Base-by-base conservation (phyloP, 2,113 vertebrate species). In the Takifugu flavidus region DNA sequence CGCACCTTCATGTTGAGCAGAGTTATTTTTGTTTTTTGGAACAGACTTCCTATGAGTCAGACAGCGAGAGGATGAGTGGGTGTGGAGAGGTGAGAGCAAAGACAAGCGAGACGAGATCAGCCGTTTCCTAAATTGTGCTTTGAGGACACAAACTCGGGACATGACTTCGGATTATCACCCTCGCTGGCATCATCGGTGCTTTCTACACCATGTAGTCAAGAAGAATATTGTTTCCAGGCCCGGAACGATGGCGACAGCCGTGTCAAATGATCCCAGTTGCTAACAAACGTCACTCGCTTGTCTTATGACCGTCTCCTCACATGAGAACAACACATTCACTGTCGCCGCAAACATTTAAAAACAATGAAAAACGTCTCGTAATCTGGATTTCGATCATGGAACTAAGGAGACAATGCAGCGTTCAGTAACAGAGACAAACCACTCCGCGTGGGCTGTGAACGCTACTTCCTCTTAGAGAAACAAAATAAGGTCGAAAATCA, bases 31-130 rank as follows among this genome's bases (percentile, higher is more conserved):
- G 49, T 63, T 58, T 47, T 51, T 56, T 58, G 34, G 49, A 26
- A 53, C 60, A 68, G 74, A 76, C 39, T 54, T 45, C 53, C 58
- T 1, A 55, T 77, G 82, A 84, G 63, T 82, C 82, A 85, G 34
- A 26, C 27, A 59, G 25, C 49, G 27, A 66, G 47, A 57, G 3
- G n/a, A 15, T 12, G 62, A 59, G 56, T 7, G 46, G 47, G 53
- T 55, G 59, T 3, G 7, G 44, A 10, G 58, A 39, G 31, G 29
- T 20, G 27, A 54, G 26, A 53, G 13, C 31, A 20, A 29, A 60
- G 45, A 34, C 29, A 44, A 47, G 28, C 0, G 25, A 57, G 55
- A 15, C 26, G 50, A 52, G 71, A 39, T 20, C 20, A 20, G 20
- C 20, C 20, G 26, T 27, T 12, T 54, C 59, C 29, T 68, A 10